These are phyloP conservation scores for Glyphotaelius pellucidus DNA, from an alignment of 2,888 invertebrate species.

Conservation along the genomic window DNA sequence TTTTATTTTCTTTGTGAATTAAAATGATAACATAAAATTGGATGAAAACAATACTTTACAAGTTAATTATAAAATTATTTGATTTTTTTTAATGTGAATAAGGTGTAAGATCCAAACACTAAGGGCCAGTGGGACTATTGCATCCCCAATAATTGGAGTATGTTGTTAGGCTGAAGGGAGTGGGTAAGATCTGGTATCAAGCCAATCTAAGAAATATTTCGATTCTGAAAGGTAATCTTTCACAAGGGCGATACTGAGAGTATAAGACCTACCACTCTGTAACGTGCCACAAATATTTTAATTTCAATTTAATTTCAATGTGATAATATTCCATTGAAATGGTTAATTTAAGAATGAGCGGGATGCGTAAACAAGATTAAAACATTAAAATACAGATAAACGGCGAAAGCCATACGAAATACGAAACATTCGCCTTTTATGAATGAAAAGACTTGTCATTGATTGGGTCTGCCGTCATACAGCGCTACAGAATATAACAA, in stretches of 20 bases:
- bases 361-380: not conserved
- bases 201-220: too few relatives aligned
- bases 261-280: too few relatives aligned
- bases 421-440: conserved; percentile 30
- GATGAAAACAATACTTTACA: too few relatives aligned
- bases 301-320: not conserved
- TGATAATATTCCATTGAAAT: not conserved
- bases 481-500: not conserved
- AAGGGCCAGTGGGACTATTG: too few relatives aligned
- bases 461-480: conserved; percentile 13
- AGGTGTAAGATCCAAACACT: too few relatives aligned
- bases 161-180: not conserved
- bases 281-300: too few relatives aligned
- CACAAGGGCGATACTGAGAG: not conserved
- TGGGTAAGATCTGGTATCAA: too few relatives aligned
- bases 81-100: too few relatives aligned
- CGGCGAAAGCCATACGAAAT: conserved; percentile 39
- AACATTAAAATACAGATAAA: not conserved
- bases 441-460: conserved; percentile 43
- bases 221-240: not conserved
- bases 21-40: too few relatives aligned
- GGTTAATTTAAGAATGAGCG: not conserved
- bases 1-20: too few relatives aligned
- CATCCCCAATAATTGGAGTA: not conserved
- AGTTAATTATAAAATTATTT: too few relatives aligned